These are phyloP conservation scores for Ctenomys sociabilis DNA, from an alignment of 2,113 vertebrate species.

Conservation along the genomic window DNA sequence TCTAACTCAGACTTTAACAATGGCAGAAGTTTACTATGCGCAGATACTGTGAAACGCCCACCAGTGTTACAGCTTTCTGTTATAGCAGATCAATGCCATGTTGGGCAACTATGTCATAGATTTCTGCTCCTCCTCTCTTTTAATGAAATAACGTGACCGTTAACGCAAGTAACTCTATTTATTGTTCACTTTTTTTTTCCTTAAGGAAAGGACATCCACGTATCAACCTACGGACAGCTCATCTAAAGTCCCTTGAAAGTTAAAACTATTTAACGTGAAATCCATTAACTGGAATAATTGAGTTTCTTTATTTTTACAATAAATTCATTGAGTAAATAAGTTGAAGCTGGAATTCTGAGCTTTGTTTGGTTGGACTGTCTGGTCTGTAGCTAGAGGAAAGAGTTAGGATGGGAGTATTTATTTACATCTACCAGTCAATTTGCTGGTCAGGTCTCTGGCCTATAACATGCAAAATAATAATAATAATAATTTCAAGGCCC, in stretches of 20 bases:
- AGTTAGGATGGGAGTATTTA: slow-evolving; percentile 91
- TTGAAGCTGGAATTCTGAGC: slow-evolving; percentile 91
- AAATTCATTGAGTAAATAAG: slow-evolving; percentile 90
- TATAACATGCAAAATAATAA: slow-evolving; percentile 83
- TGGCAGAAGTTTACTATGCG: slow-evolving; percentile 90
- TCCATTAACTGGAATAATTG: slow-evolving; percentile 99
- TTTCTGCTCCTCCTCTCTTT: slow-evolving; percentile 94
- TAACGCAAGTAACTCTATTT: slow-evolving; percentile 99
- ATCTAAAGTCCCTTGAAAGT: slow-evolving; percentile 94
- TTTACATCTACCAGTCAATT: slow-evolving; percentile 92
- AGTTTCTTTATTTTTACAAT: slow-evolving; percentile 93
- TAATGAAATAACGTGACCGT: slow-evolving; percentile 97
- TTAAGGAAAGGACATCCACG: slow-evolving; percentile 90
- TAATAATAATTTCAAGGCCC: slow-evolving; percentile 74
- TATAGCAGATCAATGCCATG: slow-evolving; percentile 89
- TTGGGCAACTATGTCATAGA: slow-evolving; percentile 88
- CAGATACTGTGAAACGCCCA: slow-evolving; percentile 97
- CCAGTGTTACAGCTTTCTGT: slow-evolving; percentile 94
- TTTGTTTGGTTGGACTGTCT: slow-evolving; percentile 87
- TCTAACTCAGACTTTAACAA: slow-evolving; percentile 90
- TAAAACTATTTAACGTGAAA: slow-evolving; percentile 96
- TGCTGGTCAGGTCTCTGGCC: slow-evolving; percentile 84
- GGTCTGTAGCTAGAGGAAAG: slow-evolving; percentile 82
- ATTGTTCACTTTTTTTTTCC: slow-evolving; percentile 93
- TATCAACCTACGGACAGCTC: slow-evolving; percentile 90